A percentile compares a stretch with the other conserved stretches of the same genome.
These are phyloP conservation scores for Apogon talboti DNA, from an alignment of 2,797 vertebrate species.

Conservation along the genomic window DNA sequence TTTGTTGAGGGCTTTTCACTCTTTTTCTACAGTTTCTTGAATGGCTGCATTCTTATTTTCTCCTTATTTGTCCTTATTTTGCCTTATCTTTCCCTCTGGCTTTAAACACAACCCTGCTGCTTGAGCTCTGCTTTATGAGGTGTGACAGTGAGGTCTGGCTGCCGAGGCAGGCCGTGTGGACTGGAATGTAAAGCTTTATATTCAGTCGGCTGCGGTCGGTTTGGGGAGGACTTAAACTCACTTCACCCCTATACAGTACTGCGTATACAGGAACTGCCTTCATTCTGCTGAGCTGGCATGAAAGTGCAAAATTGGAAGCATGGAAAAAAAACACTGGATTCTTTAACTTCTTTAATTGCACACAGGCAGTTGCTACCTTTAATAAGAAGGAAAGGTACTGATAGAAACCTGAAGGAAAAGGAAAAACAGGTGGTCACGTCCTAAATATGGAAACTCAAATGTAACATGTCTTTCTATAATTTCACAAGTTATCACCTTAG, in stretches of 20 bases:
- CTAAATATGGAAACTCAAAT: conserved; percentile 14
- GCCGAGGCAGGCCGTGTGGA: conserved; percentile 57
- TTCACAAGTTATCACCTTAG: conserved; percentile 12
- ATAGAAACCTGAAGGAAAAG: conserved; percentile 44
- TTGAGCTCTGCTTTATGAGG: conserved; percentile 75
- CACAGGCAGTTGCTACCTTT: conserved; percentile 31
- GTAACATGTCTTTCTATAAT: not conserved
- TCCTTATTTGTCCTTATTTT: conserved; percentile 75
- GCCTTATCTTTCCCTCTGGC: conserved; percentile 60
- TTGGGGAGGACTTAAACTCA: conserved; percentile 67
- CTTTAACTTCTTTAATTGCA: conserved; percentile 58
- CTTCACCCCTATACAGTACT: conserved; percentile 69
- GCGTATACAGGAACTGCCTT: conserved; percentile 78
- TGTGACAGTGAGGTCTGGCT: conserved; percentile 76
- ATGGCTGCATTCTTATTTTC: conserved; percentile 62
- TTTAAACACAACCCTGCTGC: conserved; percentile 61
- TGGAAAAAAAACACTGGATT: conserved; percentile 52
- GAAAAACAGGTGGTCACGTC: conserved; percentile 33
- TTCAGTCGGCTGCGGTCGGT: conserved; percentile 62
- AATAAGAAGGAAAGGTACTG: conserved; percentile 30
- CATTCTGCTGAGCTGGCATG: conserved; percentile 88
- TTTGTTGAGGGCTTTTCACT: conserved; percentile 60
- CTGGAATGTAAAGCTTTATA: conserved; percentile 75
- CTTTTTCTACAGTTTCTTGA: conserved; percentile 48
- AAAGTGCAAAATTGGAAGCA: conserved; percentile 71